A percentile compares a stretch with the other conserved stretches of the same genome.
These are phyloP conservation scores for Andrena flavipes DNA, from an alignment of 2,888 invertebrate genomes.

Conservation along the genomic window DNA sequence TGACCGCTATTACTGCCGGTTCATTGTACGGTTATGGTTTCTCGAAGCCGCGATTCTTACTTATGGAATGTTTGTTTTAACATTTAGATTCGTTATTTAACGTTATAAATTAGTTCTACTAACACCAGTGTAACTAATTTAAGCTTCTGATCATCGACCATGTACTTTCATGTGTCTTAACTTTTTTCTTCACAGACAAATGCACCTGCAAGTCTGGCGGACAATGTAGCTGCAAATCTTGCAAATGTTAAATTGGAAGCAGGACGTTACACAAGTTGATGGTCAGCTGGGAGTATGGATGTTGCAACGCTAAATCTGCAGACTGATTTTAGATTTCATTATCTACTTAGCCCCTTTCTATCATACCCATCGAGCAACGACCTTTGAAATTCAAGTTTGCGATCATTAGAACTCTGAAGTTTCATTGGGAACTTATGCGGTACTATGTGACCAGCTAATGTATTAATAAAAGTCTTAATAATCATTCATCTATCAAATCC, in stretches of 20 bases:
- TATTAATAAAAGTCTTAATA: constrained; percentile 47
- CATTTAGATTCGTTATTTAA: background rate
- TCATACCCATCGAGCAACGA: background rate
- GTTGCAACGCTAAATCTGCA: constrained; percentile 27
- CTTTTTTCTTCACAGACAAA: constrained; percentile 77
- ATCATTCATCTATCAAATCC: background rate
- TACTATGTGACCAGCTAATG: constrained; percentile 18
- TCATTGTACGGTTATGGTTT: constrained; percentile 10
- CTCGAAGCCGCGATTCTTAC: background rate
- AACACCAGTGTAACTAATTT: background rate
- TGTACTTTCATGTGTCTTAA: background rate
- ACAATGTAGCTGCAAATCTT: constrained; percentile 65
- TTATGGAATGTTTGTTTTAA: too few species aligned
- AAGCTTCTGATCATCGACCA: background rate
- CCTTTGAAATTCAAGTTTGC: constrained; percentile 8
- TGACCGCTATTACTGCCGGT: constrained; percentile 18
- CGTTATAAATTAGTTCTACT: background rate
- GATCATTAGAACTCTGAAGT: background rate
- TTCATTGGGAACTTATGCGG: background rate
- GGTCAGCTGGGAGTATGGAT: constrained; percentile 17
- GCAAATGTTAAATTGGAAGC: constrained; percentile 58
- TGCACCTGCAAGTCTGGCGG: constrained; percentile 77
- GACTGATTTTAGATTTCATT: constrained; percentile 30
- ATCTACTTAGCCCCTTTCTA: constrained; percentile 13
- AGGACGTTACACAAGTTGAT: constrained; percentile 10